Evolutionary conservation across 2,888 invertebrate genomes (phyloP), one percentile per base, ranked within the genome.

Genomic region (Falcaria lacertinaria): DNA sequence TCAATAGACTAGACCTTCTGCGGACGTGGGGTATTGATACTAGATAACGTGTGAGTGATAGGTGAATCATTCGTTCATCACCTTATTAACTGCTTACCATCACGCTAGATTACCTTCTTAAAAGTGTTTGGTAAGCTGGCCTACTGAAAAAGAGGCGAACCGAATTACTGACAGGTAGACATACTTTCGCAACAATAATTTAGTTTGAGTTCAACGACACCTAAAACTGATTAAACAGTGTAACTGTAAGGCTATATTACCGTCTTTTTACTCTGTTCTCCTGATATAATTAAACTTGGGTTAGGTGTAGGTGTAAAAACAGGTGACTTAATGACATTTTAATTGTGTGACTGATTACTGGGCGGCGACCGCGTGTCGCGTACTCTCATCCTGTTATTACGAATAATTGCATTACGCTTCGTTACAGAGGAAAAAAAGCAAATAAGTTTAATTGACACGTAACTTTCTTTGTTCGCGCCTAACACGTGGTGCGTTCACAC

Each of bases 391-490:
- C 88, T 88, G 87, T 84, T 80, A 88, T 88, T 89, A 88, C 81
- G 72, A 65, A 79, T 89, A 89, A 89, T 89, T 88, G 86, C 83
- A 89, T 88, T 88, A 89, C 81, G 84, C 77, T 88, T 88, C 84
- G 88, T 88, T 86, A 89, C 86, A 69, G 77, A 65, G 72, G 77
- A 79, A 86, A 85, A 83, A 84, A 82, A 75, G 77, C 76, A 79
- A 83, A 80, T 74, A 74, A 69, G 71, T 85, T 83, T 87, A 86
- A 88, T 87, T 86, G 88, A 85, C 83, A 77, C 74, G 71, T 77
- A 68, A 64, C 81, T 82, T 83, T 86, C 87, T 86, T 86, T 86
- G 88, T 86, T 80, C 78, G 69, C 66, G 70, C 25, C 35, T 69
- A 69, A 69, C 87, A 83, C 78, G 80, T 83, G 84, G 59, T 60